phyloP scores from a whole-genome alignment of 2,888 invertebrate genomes.

The Agrochola lychnidis region DNA sequence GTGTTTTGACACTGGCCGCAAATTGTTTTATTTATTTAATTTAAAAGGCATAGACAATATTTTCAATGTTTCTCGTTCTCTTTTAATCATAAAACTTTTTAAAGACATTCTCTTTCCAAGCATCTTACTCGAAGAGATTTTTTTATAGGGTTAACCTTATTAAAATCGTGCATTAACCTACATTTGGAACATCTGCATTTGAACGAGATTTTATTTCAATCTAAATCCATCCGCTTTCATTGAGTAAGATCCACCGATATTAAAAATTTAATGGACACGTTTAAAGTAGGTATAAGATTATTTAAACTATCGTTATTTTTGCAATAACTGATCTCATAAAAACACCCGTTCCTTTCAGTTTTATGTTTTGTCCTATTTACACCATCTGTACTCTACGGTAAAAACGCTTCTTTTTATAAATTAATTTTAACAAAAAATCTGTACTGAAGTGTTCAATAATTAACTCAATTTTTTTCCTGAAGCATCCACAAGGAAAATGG shows the following conservation, averaged over 20 bases:
- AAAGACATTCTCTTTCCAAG: background rate
- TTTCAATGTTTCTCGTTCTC: background rate
- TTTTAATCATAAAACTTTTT: background rate
- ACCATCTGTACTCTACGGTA: background rate
- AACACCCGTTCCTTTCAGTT: background rate
- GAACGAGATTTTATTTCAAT: slow-evolving; percentile 49
- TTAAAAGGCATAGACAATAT: background rate
- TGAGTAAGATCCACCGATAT: slow-evolving; percentile 45
- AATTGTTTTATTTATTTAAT: slow-evolving; percentile 4
- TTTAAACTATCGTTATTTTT: slow-evolving; percentile 29
- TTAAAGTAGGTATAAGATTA: slow-evolving; percentile 2
- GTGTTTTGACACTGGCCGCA: slow-evolving; percentile 20
- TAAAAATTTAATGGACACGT: slow-evolving; percentile 34
- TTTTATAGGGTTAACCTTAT: slow-evolving; percentile 38
- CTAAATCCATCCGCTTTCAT: slow-evolving; percentile 51
- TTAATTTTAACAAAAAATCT: background rate
- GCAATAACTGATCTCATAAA: slow-evolving; percentile 13
- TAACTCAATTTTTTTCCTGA: background rate
- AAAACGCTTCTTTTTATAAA: background rate
- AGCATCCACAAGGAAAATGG: slow-evolving; percentile 5
- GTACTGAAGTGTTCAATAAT: background rate
- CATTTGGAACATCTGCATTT: slow-evolving; percentile 49
- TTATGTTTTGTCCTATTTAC: background rate
- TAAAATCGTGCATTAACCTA: slow-evolving; percentile 50
- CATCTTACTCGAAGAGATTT: background rate